Conservation (phyloP, 2,888 invertebrate species). For the Ethmia dodecea region DNA sequence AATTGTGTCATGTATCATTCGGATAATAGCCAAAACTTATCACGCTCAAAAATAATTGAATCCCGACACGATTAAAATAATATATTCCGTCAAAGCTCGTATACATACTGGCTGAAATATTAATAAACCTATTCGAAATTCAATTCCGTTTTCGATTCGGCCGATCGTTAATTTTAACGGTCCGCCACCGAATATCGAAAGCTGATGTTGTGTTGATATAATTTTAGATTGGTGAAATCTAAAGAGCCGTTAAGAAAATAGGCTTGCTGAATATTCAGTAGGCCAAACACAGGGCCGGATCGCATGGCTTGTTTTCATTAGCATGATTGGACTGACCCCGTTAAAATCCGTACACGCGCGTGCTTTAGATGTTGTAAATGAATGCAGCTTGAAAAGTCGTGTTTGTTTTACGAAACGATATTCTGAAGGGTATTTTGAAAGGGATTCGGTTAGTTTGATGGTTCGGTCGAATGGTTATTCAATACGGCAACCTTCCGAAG, state of each 20-base stretch:
- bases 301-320: conserved; percentile 73
- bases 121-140: conserved; percentile 23
- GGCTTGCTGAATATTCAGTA: conserved; percentile 63
- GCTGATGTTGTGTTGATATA: conserved; percentile 33
- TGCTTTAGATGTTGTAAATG: conserved; percentile 11
- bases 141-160: conserved; percentile 13
- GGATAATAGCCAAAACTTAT: too few relatives aligned
- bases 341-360: conserved; percentile 32
- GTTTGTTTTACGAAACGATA: conserved; percentile 10
- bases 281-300: conserved; percentile 48
- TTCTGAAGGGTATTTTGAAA: not conserved
- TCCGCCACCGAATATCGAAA: conserved; percentile 10
- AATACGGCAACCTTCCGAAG: too few relatives aligned
- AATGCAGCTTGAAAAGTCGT: conserved; percentile 11
- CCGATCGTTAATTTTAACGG: conserved; percentile 32
- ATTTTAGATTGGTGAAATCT: conserved; percentile 55
- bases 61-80: not conserved
- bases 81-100: conserved; percentile 15
- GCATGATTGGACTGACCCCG: conserved; percentile 70
- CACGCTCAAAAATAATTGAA: not conserved
- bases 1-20: too few relatives aligned
- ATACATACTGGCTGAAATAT: conserved; percentile 28
- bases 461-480: too few relatives aligned
- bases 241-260: conserved; percentile 61
- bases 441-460: not conserved